Evolutionary conservation across 1,140 invertebrate genomes (phyloP), one percentile per base, ranked within the genome.

Genomic region (Halictus rubicundus): DNA sequence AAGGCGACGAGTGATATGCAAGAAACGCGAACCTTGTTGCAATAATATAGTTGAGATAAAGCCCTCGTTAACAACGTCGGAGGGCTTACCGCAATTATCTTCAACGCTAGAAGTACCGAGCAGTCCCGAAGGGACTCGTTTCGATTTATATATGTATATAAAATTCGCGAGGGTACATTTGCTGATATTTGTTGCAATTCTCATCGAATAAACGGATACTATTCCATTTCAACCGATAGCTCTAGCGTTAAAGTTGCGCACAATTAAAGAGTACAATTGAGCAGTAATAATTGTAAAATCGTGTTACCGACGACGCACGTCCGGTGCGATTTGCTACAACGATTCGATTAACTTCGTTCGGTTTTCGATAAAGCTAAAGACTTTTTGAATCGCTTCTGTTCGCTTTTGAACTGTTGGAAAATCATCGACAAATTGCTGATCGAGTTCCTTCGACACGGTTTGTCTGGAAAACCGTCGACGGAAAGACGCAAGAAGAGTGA

Each of bases 211-310:
- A 12, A 46, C 42, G 10, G 0, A 46, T 46, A 10, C 2, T 3
- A 32, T 32, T 32, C 1, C 3, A 32, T 32, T 32, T 46, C 10
- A 14, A 12, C 42, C 42, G 42, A 12, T 46, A 46, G 10, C 12
- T 46, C 42, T 46, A 14, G 42, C 42, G 42, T 46, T 46, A 46
- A 42, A 78, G 8, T 52, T 39, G 7, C 14, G 4, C 37, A 61
- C 23, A 54, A 37, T 78, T 78, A 78, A 46, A 72, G 68, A 72
- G 69, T 42, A 57, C 60, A 61, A 61, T 70, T 70, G 69, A 78
- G 76, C 68, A 72, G 23, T 37, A 61, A 70, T 37, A 61, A 70
- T 68, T 42, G 16, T 75, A 27, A 27, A 46, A 66, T 42, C 21
- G 23, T 32, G 39, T 32, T 21, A 14, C 19, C 21, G 9, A 21